A percentile compares a stretch with the other conserved stretches of the same genome.
phyloP scores from a whole-genome alignment of 2,113 vertebrate species.

The Peromyscus californicus region DNA sequence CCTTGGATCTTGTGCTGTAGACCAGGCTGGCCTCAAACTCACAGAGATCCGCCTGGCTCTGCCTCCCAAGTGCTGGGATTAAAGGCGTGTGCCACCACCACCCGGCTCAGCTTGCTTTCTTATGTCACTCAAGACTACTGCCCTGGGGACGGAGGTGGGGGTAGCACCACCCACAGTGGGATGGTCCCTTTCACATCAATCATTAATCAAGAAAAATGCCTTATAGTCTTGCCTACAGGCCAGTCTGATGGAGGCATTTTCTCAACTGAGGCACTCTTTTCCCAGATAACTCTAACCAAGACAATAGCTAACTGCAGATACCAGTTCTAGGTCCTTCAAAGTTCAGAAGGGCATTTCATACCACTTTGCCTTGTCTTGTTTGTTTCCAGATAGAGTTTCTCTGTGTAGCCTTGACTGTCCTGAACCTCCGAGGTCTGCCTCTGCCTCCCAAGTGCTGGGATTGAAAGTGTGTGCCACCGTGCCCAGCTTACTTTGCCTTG shows the following conservation, averaged over 20 bases:
- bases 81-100: no score
- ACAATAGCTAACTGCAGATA: background rate
- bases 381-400: background rate
- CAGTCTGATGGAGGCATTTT: background rate
- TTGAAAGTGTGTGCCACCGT: background rate
- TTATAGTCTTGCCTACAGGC: background rate
- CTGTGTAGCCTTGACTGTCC: background rate
- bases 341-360: background rate
- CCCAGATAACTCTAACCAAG: background rate
- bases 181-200: background rate
- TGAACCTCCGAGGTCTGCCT: background rate
- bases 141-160: background rate
- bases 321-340: background rate
- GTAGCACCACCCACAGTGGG: background rate
- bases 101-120: background rate
- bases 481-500: background rate
- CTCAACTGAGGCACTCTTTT: background rate
- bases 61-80: no score
- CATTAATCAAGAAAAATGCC: background rate
- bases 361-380: background rate
- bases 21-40: no score
- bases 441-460: background rate
- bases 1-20: no score
- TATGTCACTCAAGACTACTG: background rate
- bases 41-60: no score